Evolutionary conservation across 2,888 invertebrate species (phyloP), one percentile per base, ranked within the genome.

Genomic region (Tanytarsus gracilentus): DNA sequence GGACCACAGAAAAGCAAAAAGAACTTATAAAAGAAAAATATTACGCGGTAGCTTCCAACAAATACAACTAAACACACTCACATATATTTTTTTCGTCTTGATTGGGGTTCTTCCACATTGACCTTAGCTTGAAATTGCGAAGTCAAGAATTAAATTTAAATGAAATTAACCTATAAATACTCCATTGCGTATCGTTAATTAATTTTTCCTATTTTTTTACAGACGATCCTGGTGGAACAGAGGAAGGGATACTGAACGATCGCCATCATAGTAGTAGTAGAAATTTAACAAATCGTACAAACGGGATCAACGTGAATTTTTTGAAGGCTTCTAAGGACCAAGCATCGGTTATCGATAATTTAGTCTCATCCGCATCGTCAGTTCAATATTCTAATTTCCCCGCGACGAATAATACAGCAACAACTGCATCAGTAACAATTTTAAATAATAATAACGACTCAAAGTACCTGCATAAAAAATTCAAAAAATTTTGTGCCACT

Each of bases 401-500:
- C 64, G 25, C 62, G 65, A 61, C 55, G n/a, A n/a, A n/a, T n/a
- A n/a, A n/a, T 70, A 33, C 33, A 33, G n/a, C n/a, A 9, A 33
- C 33, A 33, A 33, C 33, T 33, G n/a, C 9, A 9, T 33, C 33
- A 33, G 23, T 23, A 18, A 18, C 44, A 11, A 23, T 11, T 44
- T 23, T 44, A 44, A 44, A 23, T 44, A 44, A 21, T 44, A 44
- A 44, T 11, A 44, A 44, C 75, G 83, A 83, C 69, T 80, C 80
- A 69, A 87, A 85, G 73, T 92, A 92, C 78, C 79, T 90, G 72
- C 92, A 93, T 75, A 93, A 93, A 75, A 93, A 92, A 75, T 92
- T 93, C 76, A 92, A 93, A 76, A 90, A 91, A 75, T 83, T 90
- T 78, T 83, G 81, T 69, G 75, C 77, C 64, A 76, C 76, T 67